Evolutionary conservation across 1,140 invertebrate genomes (phyloP), one percentile per base, ranked within the genome.

Genomic region (Leptinotarsa defecta): DNA sequence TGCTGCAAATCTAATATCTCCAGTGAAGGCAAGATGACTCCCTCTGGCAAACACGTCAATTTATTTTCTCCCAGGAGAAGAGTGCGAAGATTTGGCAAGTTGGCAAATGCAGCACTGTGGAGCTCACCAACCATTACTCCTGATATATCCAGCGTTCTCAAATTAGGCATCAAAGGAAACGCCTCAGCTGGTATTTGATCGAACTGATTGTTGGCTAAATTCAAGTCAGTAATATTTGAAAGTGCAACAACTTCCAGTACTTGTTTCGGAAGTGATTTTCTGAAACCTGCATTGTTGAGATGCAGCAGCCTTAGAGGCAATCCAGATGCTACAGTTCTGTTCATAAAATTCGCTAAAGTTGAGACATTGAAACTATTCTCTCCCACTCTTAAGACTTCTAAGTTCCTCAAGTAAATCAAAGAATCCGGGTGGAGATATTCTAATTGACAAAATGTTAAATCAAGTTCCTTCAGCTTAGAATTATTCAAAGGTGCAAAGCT

Each of bases 151-250:
- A 89, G 70, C 27, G 86, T 72, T 75, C 86, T 84, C 71, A 90
- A 81, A 74, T 88, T 87, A 0, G 82, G 81, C 88, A 89, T 89
- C n/a, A 34, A 71, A 1, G 89, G 88, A 80, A 90, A 89, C 17
- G 83, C 82, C 27, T 87, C 82, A 48, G 86, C 81, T 13, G 76
- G 74, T 22, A 90, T 84, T 20, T 86, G 78, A 81, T 89, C 87
- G 76, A 90, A 89, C 74, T 88, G 87, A 80, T 90, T 90, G 70
- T 86, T 84, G 4, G 87, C 81, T 34, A 90, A 78, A 70, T 82
- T 85, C 17, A 90, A 78, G 71, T 83, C 81, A 48, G 84, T 85
- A 49, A 90, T 85, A 13, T 86, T 87, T 0, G 87, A 86, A 6
- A 86, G 83, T 4, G 87, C 86, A 57, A 89, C 87, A 1, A 86